phyloP scores from a whole-genome alignment of 1,140 invertebrate species.

The Psilanteris sp. region DNA sequence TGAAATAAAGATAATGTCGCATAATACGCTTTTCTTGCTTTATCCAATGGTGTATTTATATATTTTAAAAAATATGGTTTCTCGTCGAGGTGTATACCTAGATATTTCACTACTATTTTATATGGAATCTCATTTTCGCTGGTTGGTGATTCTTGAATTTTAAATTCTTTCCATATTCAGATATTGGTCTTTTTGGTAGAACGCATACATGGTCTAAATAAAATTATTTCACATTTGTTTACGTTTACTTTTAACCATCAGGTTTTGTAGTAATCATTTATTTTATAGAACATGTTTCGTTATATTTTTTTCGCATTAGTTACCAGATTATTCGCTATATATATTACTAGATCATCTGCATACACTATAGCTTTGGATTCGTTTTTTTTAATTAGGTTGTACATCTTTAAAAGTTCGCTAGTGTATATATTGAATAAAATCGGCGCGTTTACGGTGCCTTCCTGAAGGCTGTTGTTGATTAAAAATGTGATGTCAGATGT shows the following conservation, averaged over 20 bases:
- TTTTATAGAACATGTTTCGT: neutral
- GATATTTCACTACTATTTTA: conserved; percentile 7
- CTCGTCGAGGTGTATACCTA: conserved; percentile 9
- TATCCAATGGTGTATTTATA: conserved; percentile 1
- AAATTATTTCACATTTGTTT: conserved; percentile 25
- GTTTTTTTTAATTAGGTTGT: no score
- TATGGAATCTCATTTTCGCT: neutral
- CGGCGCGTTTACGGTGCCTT: no score
- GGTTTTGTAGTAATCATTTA: conserved; percentile 15
- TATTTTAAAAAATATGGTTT: neutral
- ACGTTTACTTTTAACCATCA: conserved; percentile 10
- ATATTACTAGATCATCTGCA: conserved; percentile 23
- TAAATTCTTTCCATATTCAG: neutral
- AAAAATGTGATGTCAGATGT: no score
- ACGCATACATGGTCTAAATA: conserved; percentile 13
- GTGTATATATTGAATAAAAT: neutral
- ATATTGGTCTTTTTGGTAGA: neutral
- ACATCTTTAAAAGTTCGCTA: no score
- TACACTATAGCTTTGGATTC: neutral
- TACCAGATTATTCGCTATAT: neutral
- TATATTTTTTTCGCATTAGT: neutral
- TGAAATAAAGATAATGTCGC: conserved; percentile 1
- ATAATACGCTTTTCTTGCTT: conserved; percentile 5
- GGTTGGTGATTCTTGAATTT: neutral
- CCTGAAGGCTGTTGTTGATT: no score